Evolutionary conservation across 2,113 vertebrate species (phyloP).

Genomic region (Channa maculata): DNA sequence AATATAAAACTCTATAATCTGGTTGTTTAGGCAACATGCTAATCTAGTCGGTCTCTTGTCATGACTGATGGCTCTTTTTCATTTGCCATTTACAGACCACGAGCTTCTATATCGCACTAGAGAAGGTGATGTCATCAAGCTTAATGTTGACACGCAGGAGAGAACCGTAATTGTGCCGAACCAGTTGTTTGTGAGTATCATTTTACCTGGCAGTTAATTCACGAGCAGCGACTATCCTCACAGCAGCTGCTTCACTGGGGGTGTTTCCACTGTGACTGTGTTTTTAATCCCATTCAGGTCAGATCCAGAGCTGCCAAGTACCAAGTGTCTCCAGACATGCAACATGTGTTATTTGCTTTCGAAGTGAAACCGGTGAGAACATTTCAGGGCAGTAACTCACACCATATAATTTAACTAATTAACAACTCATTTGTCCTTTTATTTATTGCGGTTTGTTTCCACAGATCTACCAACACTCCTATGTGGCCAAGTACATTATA

Average conservation of each 20-base stretch:
- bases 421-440: background rate
- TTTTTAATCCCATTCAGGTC: conserved; percentile 80
- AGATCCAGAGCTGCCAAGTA: conserved; percentile 89
- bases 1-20: too few relatives aligned
- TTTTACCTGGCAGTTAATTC: background rate
- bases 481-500: conserved; percentile 92
- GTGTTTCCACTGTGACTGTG: background rate
- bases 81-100: conserved; percentile 80
- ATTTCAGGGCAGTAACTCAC: background rate
- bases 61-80: background rate
- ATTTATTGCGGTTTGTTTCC: conserved; percentile 59
- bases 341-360: conserved; percentile 92
- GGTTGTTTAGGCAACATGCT: background rate
- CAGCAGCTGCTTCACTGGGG: background rate
- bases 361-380: conserved; percentile 89
- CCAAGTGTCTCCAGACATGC: conserved; percentile 92
- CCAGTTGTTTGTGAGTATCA: conserved; percentile 93
- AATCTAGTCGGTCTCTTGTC: background rate
- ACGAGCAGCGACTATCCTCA: background rate
- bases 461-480: conserved; percentile 93
- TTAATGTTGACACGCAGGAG: conserved; percentile 86
- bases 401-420: background rate
- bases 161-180: conserved; percentile 88
- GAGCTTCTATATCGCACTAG: conserved; percentile 91
- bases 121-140: conserved; percentile 87